A percentile compares a stretch with the other conserved stretches of the same genome.
phyloP scores from a whole-genome alignment of 2,797 vertebrate genomes.

The Petrocephalus schoutedeni region DNA sequence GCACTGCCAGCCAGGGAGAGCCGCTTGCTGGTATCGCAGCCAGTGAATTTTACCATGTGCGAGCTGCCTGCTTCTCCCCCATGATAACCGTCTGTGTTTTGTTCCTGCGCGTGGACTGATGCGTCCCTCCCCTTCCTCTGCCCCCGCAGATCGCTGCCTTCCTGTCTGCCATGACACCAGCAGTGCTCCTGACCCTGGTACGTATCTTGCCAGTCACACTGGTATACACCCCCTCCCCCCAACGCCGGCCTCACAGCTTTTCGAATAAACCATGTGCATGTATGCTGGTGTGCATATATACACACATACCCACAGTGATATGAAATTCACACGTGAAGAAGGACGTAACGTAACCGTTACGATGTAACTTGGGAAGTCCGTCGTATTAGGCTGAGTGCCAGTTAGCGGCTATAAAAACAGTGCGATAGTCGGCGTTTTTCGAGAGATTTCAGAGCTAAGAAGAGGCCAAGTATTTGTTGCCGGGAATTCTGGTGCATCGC shows the following conservation, averaged over 20 bases:
- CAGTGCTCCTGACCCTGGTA: slow-evolving; percentile 84
- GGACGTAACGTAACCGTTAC: not conserved
- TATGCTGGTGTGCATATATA: not conserved
- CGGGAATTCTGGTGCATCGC: not conserved
- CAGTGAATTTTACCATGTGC: not conserved
- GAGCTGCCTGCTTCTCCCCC: not conserved
- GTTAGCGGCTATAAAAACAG: not conserved
- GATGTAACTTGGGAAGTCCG: not conserved
- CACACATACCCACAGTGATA: not conserved
- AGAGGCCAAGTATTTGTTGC: not conserved
- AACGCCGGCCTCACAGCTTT: not conserved
- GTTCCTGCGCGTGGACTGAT: not conserved
- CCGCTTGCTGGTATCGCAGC: not conserved
- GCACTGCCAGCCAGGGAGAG: not conserved
- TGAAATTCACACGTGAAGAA: not conserved
- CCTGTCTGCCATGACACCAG: slow-evolving; percentile 65
- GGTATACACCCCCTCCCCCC: not conserved
- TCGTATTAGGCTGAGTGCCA: not conserved
- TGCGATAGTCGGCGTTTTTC: not conserved
- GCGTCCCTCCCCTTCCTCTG: slow-evolving; percentile 23
- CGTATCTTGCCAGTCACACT: slow-evolving; percentile 33
- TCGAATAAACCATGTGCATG: not conserved
- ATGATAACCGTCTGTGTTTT: slow-evolving; percentile 14
- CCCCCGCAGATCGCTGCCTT: slow-evolving; percentile 68
- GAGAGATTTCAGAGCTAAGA: not conserved